Evolutionary conservation across 2,797 vertebrate genomes (phyloP), one percentile per base, ranked within the genome.

Genomic region (Ambastaia sidthimunki): DNA sequence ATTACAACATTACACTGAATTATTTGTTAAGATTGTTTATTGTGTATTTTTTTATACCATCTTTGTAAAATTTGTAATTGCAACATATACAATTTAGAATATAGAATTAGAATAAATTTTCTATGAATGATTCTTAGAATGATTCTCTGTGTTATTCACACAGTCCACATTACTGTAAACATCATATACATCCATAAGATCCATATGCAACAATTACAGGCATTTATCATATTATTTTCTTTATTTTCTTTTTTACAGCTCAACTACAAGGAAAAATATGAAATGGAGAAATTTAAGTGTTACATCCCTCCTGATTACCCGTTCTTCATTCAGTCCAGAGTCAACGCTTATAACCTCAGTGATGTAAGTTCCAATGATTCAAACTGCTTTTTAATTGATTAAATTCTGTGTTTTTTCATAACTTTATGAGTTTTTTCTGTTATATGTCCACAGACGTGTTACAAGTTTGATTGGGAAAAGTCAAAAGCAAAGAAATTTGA

Each of bases 301-400:
- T 89, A 81, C 18, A 87, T 98, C 2, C 96, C 97, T 11, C 89
- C 93, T 9, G 96, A 98, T 80, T 93, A 93, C 18, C 97, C 97
- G 71, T 94, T 95, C 86, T 94, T 98, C 83, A 91, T 98, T 84
- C 97, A 97, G 84, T 96, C 96, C 84, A 94, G 90, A 92, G 92
- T 96, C 31, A 98, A 98, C 6, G 96, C 96, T 7, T 97, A 94
- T 71, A 98, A 98, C 85, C 89, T 97, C 78, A 98, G 97, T 84
- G 95, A 97, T 18, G 97, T 97, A 88, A 94, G 96, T 65, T 74
- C 3, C 23, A 34, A 34, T 23, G 2, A 18, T 71, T 34, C 21
- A 31, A 0, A 3, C 9, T 60, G 25, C 21, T n/a, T 71, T 71
- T 19, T 75, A 12, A 69, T 18, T 34, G 12, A 19, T 71, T 11